phyloP scores from a whole-genome alignment of 2,113 vertebrate species.

The Montifringilla adamsi region DNA sequence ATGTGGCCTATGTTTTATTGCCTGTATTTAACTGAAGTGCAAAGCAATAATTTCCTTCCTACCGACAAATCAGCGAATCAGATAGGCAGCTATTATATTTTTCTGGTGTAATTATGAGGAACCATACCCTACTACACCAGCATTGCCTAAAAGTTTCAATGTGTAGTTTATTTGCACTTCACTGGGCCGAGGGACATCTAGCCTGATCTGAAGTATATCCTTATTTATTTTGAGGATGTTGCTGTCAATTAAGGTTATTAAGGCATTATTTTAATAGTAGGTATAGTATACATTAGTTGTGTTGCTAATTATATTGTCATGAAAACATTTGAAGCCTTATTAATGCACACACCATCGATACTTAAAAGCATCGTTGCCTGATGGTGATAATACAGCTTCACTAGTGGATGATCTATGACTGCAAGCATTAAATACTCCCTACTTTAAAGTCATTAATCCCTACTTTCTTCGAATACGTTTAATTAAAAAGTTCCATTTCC shows the following conservation, averaged over 20 bases:
- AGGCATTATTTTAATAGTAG: background rate
- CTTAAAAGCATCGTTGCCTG: conserved; percentile 26
- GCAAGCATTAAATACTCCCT: conserved; percentile 51
- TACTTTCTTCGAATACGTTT: conserved; percentile 60
- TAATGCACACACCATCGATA: conserved; percentile 27
- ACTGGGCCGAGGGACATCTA: background rate
- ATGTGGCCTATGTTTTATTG: background rate
- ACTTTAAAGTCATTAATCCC: conserved; percentile 65
- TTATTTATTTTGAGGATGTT: background rate
- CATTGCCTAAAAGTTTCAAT: background rate
- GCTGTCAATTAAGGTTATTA: background rate
- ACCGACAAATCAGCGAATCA: background rate
- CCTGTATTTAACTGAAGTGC: conserved; percentile 1
- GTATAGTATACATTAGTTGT: background rate
- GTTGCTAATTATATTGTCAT: conserved; percentile 54
- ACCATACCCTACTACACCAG: background rate
- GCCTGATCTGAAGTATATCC: background rate
- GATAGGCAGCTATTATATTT: background rate
- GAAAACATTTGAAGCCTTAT: conserved; percentile 48
- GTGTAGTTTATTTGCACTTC: background rate
- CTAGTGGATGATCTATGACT: conserved; percentile 41
- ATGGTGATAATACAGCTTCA: conserved; percentile 20
- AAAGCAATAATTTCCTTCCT: background rate
- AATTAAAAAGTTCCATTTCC: conserved; percentile 71
- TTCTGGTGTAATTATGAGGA: background rate